Percentiles rank a stretch among this genome's conserved stretches.
Conservation (phyloP, 2,797 vertebrate species). For the Otus scops region DNA sequence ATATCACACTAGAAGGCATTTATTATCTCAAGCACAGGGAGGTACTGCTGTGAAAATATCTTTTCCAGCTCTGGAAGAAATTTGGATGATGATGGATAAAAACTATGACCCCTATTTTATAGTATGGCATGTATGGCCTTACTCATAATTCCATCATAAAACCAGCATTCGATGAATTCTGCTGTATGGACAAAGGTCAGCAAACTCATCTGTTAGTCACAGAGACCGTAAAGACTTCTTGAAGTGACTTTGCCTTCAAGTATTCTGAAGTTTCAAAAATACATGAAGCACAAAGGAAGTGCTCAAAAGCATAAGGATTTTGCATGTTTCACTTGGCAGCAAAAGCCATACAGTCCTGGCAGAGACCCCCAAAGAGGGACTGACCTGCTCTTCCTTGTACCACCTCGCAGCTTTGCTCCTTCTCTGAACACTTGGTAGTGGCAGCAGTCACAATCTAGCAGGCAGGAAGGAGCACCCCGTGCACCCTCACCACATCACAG, state of each 20-base stretch:
- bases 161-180: not conserved
- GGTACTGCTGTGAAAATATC: not conserved
- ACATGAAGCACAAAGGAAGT: not conserved
- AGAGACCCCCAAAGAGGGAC: not conserved
- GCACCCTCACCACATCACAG: not conserved
- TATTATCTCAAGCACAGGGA: not conserved
- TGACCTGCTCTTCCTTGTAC: not conserved
- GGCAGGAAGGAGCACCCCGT: not conserved
- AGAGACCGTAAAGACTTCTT: not conserved
- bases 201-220: not conserved
- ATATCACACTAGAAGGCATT: not conserved
- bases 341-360: not conserved
- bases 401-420: not conserved
- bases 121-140: not conserved
- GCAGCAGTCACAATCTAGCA: not conserved
- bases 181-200: not conserved
- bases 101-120: not conserved
- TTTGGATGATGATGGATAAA: not conserved
- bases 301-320: not conserved
- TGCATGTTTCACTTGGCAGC: not conserved
- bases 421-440: not conserved
- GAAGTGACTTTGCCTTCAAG: not conserved
- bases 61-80: not conserved
- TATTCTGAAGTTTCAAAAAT: not conserved
- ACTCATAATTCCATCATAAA: not conserved